Base-by-base conservation (phyloP, 2,113 vertebrate species). In the Noctilio leporinus region DNA sequence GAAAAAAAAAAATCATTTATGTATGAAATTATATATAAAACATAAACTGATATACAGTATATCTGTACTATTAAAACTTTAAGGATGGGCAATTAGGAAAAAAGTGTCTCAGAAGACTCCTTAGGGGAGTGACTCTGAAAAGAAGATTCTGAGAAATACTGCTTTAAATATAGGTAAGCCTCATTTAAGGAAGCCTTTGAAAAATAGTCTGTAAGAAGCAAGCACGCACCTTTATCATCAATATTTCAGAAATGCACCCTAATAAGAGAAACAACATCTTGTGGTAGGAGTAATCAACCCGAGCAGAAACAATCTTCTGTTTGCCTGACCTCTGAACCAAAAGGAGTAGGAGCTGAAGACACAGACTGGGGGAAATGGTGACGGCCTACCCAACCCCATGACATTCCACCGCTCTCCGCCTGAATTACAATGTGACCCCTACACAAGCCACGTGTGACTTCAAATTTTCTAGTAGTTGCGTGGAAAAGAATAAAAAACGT, bases 161-260 rank as follows among this genome's bases (percentile, higher is more conserved):
- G 6, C 28, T 62, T 70, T 72, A n/a, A 76, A 22, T 76, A 76
- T 11, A 43, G 7, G 9, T 43, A 87, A 87, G 75, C 11, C 53
- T n/a, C 53, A 43, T 81, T 53, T 53, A n/a, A n/a, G n/a, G 47
- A 76, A 55, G 20, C 22, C 57, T 47, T 67, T 92, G 91, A 3
- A 86, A 76, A 77, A 43, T 30, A 64, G 1, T 3, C 53, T 17
- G n/a, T 59, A 24, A 51, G 72, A 53, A 45, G 14, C 57, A 91
- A 92, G 49, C 53, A 75, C 4, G 14, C n/a, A 33, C 33, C 55
- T 57, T 45, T 55, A 12, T 57, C 38, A 75, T 76, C n/a, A 28
- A 10, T 81, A 64, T 80, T 26, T 86, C 88, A 65, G 88, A 59
- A 86, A 72, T 33, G 45, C 64, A 55, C 19, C 30, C 64, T 72